phyloP scores from a whole-genome alignment of 1,140 invertebrate species.

The Neotoxoptera formosana region DNA sequence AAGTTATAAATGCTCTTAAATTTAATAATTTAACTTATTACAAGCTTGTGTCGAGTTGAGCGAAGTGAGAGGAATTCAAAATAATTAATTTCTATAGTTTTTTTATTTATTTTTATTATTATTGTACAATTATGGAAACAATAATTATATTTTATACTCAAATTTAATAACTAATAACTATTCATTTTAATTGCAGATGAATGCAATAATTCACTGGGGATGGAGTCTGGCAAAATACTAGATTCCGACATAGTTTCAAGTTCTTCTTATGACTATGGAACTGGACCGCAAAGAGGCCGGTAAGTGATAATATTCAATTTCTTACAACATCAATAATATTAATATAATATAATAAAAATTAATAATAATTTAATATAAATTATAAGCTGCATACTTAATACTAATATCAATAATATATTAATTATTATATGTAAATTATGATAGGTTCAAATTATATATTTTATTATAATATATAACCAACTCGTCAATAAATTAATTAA shows the following conservation, averaged over 20 bases:
- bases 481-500: background rate
- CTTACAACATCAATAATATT: background rate
- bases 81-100: background rate
- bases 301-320: constrained; percentile 2
- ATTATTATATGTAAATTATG: background rate
- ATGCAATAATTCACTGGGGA: constrained; percentile 68
- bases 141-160: background rate
- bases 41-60: background rate
- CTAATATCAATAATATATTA: background rate
- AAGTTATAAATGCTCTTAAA: background rate
- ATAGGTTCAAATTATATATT: background rate
- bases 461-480: background rate
- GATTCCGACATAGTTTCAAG: constrained; percentile 70
- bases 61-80: background rate
- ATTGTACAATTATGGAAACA: background rate
- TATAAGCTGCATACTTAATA: background rate
- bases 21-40: background rate
- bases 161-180: background rate
- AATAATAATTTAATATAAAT: background rate
- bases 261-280: constrained; percentile 66
- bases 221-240: constrained; percentile 70
- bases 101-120: background rate
- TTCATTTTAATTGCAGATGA: constrained; percentile 65
- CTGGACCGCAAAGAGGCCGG: constrained; percentile 43
- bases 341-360: background rate